These are phyloP conservation scores for Morone saxatilis DNA, from an alignment of 2,113 vertebrate genomes.

Conservation along the genomic window DNA sequence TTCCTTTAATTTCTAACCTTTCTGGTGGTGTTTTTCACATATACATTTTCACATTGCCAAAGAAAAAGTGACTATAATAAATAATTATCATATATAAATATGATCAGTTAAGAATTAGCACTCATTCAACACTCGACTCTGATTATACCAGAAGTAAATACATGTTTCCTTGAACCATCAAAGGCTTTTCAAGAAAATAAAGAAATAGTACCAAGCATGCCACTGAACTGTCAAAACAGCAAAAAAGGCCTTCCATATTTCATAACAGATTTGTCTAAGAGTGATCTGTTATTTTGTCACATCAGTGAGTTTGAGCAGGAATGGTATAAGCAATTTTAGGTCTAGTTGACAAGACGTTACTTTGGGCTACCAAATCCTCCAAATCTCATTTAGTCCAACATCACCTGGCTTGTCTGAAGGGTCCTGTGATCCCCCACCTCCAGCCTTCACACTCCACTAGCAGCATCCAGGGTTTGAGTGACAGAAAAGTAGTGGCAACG, in stretches of 20 bases:
- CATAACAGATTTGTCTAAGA: background rate
- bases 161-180: background rate
- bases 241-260: slow-evolving; percentile 20
- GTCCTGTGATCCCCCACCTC: slow-evolving; percentile 1
- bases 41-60: too few species aligned
- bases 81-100: too few species aligned
- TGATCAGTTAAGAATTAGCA: too few species aligned
- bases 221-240: slow-evolving; percentile 2
- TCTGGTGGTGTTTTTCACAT: too few species aligned
- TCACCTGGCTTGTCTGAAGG: slow-evolving; percentile 16
- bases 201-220: background rate
- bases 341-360: slow-evolving; percentile 26
- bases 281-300: slow-evolving; percentile 5
- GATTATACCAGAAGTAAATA: background rate
- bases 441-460: slow-evolving; percentile 12
- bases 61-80: too few species aligned
- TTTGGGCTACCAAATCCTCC: background rate
- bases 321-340: background rate
- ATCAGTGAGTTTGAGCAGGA: background rate
- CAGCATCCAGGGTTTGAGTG: slow-evolving; percentile 25
- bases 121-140: background rate
- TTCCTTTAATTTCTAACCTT: background rate
- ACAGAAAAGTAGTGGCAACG: slow-evolving; percentile 18
- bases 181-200: background rate
- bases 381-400: slow-evolving; percentile 22